Percentiles rank a stretch among this genome's conserved stretches.
These are phyloP conservation scores for Pristis pectinata DNA, from an alignment of 2,797 vertebrate genomes.

Conservation along the genomic window DNA sequence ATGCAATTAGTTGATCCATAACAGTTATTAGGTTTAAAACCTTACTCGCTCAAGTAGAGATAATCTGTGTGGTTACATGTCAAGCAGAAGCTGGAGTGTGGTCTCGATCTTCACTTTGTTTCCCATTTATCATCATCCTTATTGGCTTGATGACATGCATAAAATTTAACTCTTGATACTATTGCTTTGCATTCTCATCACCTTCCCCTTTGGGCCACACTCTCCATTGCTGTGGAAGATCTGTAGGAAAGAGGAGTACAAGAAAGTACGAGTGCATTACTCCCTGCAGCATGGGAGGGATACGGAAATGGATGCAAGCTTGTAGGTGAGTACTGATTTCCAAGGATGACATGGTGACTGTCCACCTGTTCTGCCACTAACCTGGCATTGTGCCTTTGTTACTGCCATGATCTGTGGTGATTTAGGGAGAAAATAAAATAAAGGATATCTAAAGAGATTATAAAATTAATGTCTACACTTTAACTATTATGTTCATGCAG, in stretches of 20 bases:
- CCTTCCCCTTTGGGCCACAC: not conserved
- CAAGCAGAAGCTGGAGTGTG: not conserved
- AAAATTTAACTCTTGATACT: not conserved
- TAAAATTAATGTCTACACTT: not conserved
- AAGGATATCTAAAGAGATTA: not conserved
- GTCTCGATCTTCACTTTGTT: not conserved
- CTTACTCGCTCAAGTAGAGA: not conserved
- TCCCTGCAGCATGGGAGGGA: too few relatives aligned
- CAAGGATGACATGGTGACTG: too few relatives aligned
- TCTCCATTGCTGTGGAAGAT: not conserved
- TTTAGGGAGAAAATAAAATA: not conserved
- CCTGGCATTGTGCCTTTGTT: not conserved
- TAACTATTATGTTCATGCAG: too few relatives aligned
- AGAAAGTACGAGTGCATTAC: not conserved
- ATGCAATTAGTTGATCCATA: not conserved
- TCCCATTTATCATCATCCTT: not conserved
- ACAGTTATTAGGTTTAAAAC: not conserved
- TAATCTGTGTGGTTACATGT: not conserved
- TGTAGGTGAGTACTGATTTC: too few relatives aligned
- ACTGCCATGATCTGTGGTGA: not conserved
- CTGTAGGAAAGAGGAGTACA: not conserved
- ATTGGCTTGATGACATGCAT: not conserved
- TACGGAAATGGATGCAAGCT: not conserved
- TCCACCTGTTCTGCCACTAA: not conserved
- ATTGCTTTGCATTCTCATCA: not conserved